A percentile compares a stretch with the other conserved stretches of the same genome.
These are phyloP conservation scores for Psittacus erithacus DNA, from an alignment of 2,113 vertebrate genomes.

Conservation along the genomic window DNA sequence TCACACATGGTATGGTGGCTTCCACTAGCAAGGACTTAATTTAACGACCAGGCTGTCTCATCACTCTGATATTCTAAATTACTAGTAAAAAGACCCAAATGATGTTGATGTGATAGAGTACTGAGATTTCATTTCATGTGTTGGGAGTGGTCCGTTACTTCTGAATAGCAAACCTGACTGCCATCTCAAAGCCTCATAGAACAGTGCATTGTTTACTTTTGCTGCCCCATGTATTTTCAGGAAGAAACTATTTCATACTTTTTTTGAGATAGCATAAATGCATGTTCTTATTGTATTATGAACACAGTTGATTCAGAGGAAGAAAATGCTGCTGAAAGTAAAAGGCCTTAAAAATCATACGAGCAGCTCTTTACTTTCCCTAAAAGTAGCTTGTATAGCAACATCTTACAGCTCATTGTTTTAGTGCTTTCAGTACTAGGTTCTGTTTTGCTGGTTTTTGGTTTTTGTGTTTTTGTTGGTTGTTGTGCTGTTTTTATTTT, in stretches of 20 bases:
- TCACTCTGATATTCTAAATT: background rate
- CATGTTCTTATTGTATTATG: background rate
- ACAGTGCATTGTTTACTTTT: background rate
- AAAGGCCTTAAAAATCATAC: background rate
- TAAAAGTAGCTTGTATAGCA: background rate
- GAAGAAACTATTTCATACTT: background rate
- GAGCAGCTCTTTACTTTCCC: background rate
- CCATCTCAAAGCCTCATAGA: background rate
- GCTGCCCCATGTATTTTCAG: background rate
- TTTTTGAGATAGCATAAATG: background rate
- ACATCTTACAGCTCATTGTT: background rate
- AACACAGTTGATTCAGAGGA: background rate
- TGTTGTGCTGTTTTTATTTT: background rate
- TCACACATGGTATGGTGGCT: background rate
- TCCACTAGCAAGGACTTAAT: background rate
- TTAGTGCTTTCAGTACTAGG: background rate
- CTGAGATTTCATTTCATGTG: background rate
- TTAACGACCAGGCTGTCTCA: background rate
- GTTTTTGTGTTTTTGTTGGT: background rate
- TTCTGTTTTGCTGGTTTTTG: background rate
- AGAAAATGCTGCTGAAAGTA: background rate
- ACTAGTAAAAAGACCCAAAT: background rate
- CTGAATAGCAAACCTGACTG: background rate
- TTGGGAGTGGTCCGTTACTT: background rate
- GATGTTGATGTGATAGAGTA: background rate